Conservation (phyloP, 2,888 invertebrate species). For the Morpho helenor region DNA sequence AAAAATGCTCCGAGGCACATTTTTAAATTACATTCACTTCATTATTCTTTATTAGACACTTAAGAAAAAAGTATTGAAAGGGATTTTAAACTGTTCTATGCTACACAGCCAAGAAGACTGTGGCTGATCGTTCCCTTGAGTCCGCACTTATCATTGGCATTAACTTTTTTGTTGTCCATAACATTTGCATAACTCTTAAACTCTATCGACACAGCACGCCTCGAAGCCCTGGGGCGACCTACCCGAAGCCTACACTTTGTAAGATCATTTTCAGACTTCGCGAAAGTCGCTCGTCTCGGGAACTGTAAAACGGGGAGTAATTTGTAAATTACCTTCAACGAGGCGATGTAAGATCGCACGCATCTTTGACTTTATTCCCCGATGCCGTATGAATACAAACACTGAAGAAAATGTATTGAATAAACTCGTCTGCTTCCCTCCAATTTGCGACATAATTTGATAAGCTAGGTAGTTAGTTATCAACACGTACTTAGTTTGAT, state of each 20-base stretch:
- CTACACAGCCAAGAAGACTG: conserved; percentile 5
- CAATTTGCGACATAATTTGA: conserved; percentile 4
- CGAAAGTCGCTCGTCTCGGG: conserved; percentile 57
- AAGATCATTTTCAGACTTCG: conserved; percentile 75
- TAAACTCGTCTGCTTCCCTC: conserved; percentile 8
- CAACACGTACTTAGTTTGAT: too few relatives aligned
- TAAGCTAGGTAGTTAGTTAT: too few relatives aligned
- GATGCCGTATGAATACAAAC: conserved; percentile 26
- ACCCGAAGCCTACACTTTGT: conserved; percentile 64
- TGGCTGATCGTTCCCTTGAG: conserved; percentile 64
- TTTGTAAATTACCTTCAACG: conserved; percentile 57
- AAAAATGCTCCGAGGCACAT: conserved; percentile 2
- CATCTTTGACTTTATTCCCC: conserved; percentile 30
- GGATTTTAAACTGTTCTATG: conserved; percentile 15
- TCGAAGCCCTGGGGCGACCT: conserved; percentile 58
- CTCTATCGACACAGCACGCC: conserved; percentile 56
- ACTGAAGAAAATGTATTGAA: conserved; percentile 17
- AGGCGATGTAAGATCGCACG: conserved; percentile 31
- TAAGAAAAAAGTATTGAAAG: conserved; percentile 19
- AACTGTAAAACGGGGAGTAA: conserved; percentile 51
- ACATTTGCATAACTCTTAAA: conserved; percentile 77
- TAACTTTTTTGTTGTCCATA: conserved; percentile 79
- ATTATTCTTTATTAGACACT: conserved; percentile 8
- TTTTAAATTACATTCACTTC: conserved; percentile 1
- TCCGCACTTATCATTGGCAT: conserved; percentile 74